Percentiles rank a stretch among this genome's conserved stretches.
Evolutionary conservation across 92 coral and sea anemone genomes (phyloP).

Genomic region (Isaurus tuberculatus): DNA sequence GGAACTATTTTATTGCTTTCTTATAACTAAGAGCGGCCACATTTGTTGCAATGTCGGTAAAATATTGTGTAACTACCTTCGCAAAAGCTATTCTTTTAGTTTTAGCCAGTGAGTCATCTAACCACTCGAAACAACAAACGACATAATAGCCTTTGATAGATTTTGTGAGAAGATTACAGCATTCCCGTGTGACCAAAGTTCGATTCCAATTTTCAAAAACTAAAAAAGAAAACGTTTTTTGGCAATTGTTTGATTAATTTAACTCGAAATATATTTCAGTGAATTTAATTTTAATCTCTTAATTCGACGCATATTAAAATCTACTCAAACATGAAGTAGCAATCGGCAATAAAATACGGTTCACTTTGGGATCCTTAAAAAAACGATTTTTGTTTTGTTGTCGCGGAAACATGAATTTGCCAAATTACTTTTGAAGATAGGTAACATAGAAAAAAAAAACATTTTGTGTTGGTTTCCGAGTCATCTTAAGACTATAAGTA

Average conservation of each 20-base stretch:
- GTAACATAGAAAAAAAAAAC: not conserved
- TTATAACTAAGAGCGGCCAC: too few species aligned
- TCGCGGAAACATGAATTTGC: not conserved
- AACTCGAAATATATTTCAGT: not conserved
- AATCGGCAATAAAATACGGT: not conserved
- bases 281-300: not conserved
- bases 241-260: not conserved
- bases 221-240: not conserved
- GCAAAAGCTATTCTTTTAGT: too few species aligned
- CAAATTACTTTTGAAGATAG: not conserved
- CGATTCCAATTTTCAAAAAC: too few species aligned
- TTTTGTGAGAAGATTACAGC: too few species aligned
- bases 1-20: too few species aligned
- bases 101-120: too few species aligned
- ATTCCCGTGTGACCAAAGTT: too few species aligned
- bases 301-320: not conserved
- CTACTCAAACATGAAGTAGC: not conserved
- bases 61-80: too few species aligned
- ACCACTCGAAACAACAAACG: too few species aligned
- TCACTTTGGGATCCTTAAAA: not conserved
- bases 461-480: not conserved
- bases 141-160: too few species aligned
- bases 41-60: too few species aligned
- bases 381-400: not conserved
- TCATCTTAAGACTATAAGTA: not conserved